Evolutionary conservation across 2,797 vertebrate genomes (phyloP).

Genomic region (Carduelis carduelis): DNA sequence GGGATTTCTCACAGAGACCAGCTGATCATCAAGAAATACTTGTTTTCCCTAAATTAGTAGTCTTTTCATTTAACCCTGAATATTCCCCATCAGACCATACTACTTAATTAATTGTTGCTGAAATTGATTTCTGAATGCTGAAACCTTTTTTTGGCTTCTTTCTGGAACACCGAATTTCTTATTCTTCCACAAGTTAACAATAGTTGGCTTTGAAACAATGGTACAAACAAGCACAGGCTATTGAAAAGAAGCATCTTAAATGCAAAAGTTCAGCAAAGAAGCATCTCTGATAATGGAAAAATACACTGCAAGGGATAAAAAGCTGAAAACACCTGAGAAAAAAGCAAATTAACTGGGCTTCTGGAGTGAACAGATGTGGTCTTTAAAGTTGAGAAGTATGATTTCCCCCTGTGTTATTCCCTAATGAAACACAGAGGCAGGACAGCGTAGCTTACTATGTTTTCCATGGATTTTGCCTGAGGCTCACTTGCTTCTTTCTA

Average conservation of each 20-base stretch:
- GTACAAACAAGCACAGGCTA: neutral
- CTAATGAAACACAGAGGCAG: neutral
- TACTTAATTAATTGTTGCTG: neutral
- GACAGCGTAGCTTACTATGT: neutral
- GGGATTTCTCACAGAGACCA: neutral
- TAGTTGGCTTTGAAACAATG: conserved; percentile 23
- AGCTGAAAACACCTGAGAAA: neutral
- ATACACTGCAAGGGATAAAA: neutral
- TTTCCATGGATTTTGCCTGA: neutral
- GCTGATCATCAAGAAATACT: neutral
- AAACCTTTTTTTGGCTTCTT: neutral
- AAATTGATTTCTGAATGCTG: neutral
- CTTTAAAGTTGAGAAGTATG: neutral
- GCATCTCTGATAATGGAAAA: neutral
- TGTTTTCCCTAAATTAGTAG: rapidly evolving
- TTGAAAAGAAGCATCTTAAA: conserved; percentile 14
- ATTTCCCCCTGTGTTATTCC: neutral
- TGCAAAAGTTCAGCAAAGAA: neutral
- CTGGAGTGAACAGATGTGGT: neutral
- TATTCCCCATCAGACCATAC: neutral
- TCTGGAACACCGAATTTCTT: neutral
- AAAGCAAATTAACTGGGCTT: conserved; percentile 19
- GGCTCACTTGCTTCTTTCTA: neutral
- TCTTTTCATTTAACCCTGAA: neutral
- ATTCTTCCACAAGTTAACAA: neutral